phyloP scores from a whole-genome alignment of 2,797 vertebrate species.

The Paguma larvata region DNA sequence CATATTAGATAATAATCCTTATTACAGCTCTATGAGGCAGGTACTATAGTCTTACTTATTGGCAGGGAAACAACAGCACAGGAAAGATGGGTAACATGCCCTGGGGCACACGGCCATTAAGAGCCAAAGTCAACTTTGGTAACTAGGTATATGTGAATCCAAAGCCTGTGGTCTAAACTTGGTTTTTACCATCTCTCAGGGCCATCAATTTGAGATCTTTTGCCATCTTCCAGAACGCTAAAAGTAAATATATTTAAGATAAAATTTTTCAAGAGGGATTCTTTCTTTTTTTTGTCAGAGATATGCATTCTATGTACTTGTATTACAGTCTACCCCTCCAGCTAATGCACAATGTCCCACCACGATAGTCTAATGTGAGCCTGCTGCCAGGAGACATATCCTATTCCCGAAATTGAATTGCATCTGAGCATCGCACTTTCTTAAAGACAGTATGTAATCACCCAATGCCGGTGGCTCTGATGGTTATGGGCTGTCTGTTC shows the following conservation, averaged over 20 bases:
- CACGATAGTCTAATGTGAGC: not conserved
- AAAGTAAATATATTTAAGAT: conserved; percentile 27
- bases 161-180: not conserved
- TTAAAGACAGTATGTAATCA: not conserved
- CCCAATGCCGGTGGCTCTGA: not conserved
- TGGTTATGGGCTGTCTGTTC: not conserved
- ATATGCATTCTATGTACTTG: not conserved
- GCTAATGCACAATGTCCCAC: not conserved
- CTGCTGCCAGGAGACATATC: not conserved
- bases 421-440: not conserved
- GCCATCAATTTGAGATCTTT: not conserved
- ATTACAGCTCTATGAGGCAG: not conserved
- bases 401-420: not conserved
- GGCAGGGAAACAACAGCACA: not conserved
- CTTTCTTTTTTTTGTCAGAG: not conserved
- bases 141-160: not conserved
- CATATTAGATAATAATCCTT: not conserved
- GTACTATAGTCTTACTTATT: not conserved
- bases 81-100: not conserved
- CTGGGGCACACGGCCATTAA: not conserved
- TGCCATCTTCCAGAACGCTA: not conserved
- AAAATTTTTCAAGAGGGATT: not conserved
- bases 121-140: not conserved
- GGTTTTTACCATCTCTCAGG: not conserved
- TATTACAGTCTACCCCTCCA: not conserved